Conservation (phyloP, 2,797 vertebrate species). For the Eleutherodactylus coqui region DNA sequence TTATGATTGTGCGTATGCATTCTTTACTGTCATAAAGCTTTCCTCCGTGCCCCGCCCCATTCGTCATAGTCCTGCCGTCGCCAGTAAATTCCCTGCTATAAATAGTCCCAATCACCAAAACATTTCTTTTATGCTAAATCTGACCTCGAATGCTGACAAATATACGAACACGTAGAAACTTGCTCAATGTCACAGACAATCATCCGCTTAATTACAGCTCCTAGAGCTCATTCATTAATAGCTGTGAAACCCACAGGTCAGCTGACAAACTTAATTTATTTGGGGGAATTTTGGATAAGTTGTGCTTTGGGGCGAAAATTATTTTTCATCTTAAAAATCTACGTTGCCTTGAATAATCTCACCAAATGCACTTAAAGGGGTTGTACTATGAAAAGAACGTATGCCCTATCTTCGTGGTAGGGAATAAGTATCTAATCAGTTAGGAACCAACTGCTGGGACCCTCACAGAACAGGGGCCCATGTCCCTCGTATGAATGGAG, state of each 20-base stretch:
- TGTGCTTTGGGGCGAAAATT: background rate
- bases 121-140: background rate
- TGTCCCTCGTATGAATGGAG: too few species aligned
- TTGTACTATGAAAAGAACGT: too few species aligned
- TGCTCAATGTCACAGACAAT: slow-evolving; percentile 19
- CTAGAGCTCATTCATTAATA: slow-evolving; percentile 25
- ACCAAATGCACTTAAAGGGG: too few species aligned
- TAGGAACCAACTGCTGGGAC: too few species aligned
- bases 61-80: slow-evolving; percentile 1
- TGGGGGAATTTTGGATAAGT: slow-evolving; percentile 23
- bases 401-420: too few species aligned
- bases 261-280: slow-evolving; percentile 36
- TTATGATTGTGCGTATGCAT: slow-evolving; percentile 34
- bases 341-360: too few species aligned
- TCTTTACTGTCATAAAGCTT: slow-evolving; percentile 34
- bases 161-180: slow-evolving; percentile 3
- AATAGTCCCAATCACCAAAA: background rate
- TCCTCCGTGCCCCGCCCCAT: background rate
- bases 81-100: slow-evolving; percentile 27
- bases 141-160: background rate
- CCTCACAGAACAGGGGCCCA: too few species aligned
- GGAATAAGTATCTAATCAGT: too few species aligned
- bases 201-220: background rate
- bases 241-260: slow-evolving; percentile 25
- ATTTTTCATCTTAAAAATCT: background rate